phyloP scores from a whole-genome alignment of 2,888 invertebrate species.

The Mantis religiosa region DNA sequence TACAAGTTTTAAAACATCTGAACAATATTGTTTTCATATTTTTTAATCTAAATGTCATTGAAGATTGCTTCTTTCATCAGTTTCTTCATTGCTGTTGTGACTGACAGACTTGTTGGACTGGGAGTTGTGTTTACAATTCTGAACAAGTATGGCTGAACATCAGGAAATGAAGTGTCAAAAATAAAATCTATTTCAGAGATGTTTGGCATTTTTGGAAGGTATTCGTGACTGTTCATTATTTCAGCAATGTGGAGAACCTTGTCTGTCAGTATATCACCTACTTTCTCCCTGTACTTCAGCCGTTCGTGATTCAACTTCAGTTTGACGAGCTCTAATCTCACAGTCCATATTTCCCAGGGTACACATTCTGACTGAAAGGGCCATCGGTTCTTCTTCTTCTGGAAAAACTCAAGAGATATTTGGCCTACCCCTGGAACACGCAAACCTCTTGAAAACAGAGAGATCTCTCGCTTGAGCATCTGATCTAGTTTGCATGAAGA shows the following conservation, averaged over 20 bases:
- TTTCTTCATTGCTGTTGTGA: constrained; percentile 86
- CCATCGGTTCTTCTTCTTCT: constrained; percentile 86
- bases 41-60: no score
- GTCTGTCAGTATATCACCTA: constrained; percentile 83
- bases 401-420: constrained; percentile 93
- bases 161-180: constrained; percentile 88
- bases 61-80: constrained; percentile 79
- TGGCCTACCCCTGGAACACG: constrained; percentile 66
- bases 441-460: constrained; percentile 71
- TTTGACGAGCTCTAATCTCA: constrained; percentile 82
- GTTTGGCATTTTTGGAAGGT: constrained; percentile 92
- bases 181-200: constrained; percentile 88
- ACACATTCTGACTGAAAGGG: constrained; percentile 85
- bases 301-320: constrained; percentile 82
- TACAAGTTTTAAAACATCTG: no score
- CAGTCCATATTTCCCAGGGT: constrained; percentile 98
- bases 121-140: constrained; percentile 82
- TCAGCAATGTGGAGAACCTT: constrained; percentile 93
- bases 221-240: constrained; percentile 92
- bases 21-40: no score
- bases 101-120: constrained; percentile 72
- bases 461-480: constrained; percentile 69
- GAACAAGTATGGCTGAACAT: constrained; percentile 95
- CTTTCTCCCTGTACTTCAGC: constrained; percentile 80
- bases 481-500: constrained; percentile 74